A percentile compares a stretch with the other conserved stretches of the same genome.
Conservation (phyloP, 2,888 invertebrate genomes). For the Galeopsomyia nigrocyanea region DNA sequence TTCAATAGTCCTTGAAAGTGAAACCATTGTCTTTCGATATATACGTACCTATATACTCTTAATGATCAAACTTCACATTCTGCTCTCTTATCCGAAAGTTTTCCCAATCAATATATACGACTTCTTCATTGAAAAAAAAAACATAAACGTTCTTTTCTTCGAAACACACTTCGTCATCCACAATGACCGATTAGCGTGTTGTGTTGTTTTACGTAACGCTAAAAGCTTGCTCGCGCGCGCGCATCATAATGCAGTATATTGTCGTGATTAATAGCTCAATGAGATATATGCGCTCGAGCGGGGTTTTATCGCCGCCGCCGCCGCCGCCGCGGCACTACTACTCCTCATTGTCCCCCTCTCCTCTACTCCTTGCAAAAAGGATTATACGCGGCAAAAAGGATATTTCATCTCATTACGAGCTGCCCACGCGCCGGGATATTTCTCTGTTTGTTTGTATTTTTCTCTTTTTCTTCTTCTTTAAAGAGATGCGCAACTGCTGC, state of each 20-base stretch:
- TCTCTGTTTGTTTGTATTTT: neutral
- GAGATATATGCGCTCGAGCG: constrained; percentile 12
- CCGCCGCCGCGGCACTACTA: neutral
- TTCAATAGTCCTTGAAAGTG: constrained; percentile 26
- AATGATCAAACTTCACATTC: neutral
- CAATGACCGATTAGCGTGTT: no score
- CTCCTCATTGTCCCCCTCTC: constrained; percentile 24
- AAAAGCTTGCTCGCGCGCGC: constrained; percentile 13
- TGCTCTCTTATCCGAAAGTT: neutral
- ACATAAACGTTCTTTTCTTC: neutral
- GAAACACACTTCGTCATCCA: no score
- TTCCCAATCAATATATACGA: no score
- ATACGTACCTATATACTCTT: neutral
- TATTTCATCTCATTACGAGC: constrained; percentile 45
- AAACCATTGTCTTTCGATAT: neutral
- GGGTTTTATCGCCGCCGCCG: neutral
- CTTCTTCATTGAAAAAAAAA: neutral
- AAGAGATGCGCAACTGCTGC: no score
- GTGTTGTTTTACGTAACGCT: no score
- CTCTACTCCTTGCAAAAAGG: constrained; percentile 23
- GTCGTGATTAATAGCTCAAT: neutral
- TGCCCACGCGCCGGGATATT: constrained; percentile 38
- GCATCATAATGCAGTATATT: constrained; percentile 20
- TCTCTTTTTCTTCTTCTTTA: constrained; percentile 5
- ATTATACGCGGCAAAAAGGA: constrained; percentile 24